Percentiles rank a stretch among this genome's conserved stretches.
Evolutionary conservation across 2,113 vertebrate species (phyloP).

Genomic region (Fregata magnificens): DNA sequence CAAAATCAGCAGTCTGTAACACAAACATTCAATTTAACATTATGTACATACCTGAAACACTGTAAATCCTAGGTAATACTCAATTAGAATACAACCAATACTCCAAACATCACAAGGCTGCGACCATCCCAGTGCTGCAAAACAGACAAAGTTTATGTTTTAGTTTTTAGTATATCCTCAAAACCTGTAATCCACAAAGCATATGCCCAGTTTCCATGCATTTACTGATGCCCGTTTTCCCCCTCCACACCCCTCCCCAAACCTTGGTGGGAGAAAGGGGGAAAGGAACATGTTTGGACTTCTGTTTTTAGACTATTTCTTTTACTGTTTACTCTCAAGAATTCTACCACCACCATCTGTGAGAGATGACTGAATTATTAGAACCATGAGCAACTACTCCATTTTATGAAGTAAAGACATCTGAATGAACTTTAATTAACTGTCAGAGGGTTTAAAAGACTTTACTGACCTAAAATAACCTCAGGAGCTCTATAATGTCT

Average conservation of each 20-base stretch:
- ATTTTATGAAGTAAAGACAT: neutral
- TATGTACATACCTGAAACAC: conserved; percentile 86
- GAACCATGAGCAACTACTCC: neutral
- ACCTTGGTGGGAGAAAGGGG: neutral
- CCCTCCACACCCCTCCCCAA: rapidly evolving
- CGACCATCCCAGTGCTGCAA: conserved; percentile 91
- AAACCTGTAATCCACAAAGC: neutral
- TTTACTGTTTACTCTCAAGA: neutral
- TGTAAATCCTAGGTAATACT: conserved; percentile 94
- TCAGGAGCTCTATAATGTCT: conserved; percentile 96
- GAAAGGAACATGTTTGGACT: neutral
- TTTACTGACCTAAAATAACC: conserved; percentile 89
- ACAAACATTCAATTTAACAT: neutral
- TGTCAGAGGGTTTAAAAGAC: neutral
- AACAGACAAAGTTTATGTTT: neutral
- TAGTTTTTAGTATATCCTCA: neutral
- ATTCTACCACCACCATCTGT: neutral
- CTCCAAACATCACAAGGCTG: conserved; percentile 97
- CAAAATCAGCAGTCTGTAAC: neutral
- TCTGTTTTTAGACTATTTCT: neutral
- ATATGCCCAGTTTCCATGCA: neutral
- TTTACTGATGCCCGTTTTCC: neutral
- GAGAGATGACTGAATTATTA: neutral
- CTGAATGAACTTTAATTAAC: neutral
- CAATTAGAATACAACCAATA: conserved; percentile 93